A percentile compares a stretch with the other conserved stretches of the same genome.
These are phyloP conservation scores for Idaea aversata DNA, from an alignment of 2,888 invertebrate genomes.

Conservation along the genomic window DNA sequence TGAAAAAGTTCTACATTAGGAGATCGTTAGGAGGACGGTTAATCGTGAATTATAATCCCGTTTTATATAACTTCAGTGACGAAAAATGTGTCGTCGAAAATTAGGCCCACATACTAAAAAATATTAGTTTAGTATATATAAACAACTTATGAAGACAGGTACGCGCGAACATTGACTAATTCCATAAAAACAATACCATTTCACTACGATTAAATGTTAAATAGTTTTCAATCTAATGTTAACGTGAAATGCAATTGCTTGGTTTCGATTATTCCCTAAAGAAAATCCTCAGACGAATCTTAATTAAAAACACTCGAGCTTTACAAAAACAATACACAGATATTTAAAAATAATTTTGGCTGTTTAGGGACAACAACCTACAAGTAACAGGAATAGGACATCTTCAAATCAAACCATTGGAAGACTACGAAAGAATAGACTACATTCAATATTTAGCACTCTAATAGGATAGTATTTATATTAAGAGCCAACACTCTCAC, in stretches of 20 bases:
- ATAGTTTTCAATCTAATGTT: conserved; percentile 28
- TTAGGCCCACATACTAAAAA: conserved; percentile 59
- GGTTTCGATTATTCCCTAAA: not conserved
- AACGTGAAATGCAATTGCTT: conserved; percentile 39
- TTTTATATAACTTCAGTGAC: not conserved
- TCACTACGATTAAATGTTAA: conserved; percentile 36
- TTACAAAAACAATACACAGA: conserved; percentile 19
- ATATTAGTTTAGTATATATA: conserved; percentile 36
- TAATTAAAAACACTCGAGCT: conserved; percentile 8
- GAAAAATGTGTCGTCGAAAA: not conserved
- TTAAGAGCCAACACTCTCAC: conserved; percentile 7
- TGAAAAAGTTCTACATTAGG: too few relatives aligned
- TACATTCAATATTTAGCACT: conserved; percentile 33
- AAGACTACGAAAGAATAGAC: conserved; percentile 61
- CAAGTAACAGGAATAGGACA: conserved; percentile 32
- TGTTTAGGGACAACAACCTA: conserved; percentile 23
- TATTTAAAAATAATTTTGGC: conserved; percentile 22
- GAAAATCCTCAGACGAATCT: conserved; percentile 1
- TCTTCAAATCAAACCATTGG: conserved; percentile 60
- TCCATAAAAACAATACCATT: conserved; percentile 58
- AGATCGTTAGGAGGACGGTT: too few relatives aligned
- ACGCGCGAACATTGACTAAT: conserved; percentile 64
- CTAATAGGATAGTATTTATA: conserved; percentile 32
- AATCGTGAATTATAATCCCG: too few relatives aligned
- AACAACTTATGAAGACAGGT: conserved; percentile 49